Base-by-base conservation (phyloP, 2,888 invertebrate genomes). In the Leptopilina syphax region DNA sequence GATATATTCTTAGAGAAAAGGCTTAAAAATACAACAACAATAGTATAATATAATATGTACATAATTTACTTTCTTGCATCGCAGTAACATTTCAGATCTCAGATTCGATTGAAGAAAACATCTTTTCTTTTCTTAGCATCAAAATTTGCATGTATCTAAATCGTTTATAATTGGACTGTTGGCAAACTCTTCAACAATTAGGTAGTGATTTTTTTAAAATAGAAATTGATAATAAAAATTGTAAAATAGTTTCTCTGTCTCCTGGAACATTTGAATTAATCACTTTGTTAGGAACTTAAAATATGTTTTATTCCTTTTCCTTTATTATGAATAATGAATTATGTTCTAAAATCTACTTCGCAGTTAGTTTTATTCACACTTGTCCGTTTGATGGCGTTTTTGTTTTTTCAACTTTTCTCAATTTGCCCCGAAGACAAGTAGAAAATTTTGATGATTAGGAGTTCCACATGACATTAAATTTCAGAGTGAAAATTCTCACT, bases 1-100 rank as follows among this genome's bases (percentile, higher is more conserved):
- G 79, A 79, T 89, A 88, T 88, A 87, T 88, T 87, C 83, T 87
- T 88, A 87, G 85, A 85, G 81, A 85, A 87, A 87, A 88, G 88
- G 85, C 90, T 90, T 90, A 90, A 88, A 90, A 90, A 90, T 88
- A 90, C 83, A 90, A 87, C 87, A 91, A 91, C 91, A 91, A 90
- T 90, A 86, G 87, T 87, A 86, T 84, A 85, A 85, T 85, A 87
- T 18, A 18, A 18, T 90, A 89, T 90, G 85, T 89, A 89, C 89
- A 89, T 85, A 84, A 86, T 87, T 83, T 77, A 77, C 82, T 76
- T 57, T 79, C 80, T 84, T 80, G 78, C 79, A 70, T 78, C 76
- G 73, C 81, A 79, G 80, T 79, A 80, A 77, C 81, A 79, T 78
- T 41, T 68, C 77, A 24, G 73, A 76, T 70, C 41, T 82, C 18